A percentile compares a stretch with the other conserved stretches of the same genome.
Evolutionary conservation across 2,113 vertebrate genomes (phyloP).

Genomic region (Nycticebus coucang): DNA sequence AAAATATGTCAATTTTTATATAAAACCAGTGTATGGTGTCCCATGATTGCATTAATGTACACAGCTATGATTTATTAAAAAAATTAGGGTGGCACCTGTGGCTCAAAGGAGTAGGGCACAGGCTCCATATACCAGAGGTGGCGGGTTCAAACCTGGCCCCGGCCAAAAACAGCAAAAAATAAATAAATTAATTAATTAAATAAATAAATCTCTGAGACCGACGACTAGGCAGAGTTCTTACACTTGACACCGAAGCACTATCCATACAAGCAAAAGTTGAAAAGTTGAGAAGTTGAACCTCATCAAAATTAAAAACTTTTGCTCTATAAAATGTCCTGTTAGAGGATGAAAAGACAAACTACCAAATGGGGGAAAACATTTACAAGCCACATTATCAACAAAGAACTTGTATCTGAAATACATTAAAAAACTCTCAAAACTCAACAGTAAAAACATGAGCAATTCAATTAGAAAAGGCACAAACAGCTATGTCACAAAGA

Average conservation of each 20-base stretch:
- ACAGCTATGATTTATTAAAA: no score
- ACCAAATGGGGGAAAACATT: background rate
- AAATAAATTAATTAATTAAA: no score
- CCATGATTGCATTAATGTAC: no score
- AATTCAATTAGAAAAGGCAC: constrained; percentile 3
- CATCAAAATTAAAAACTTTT: constrained; percentile 1
- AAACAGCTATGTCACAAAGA: background rate
- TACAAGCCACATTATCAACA: background rate
- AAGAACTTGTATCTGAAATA: constrained; percentile 15
- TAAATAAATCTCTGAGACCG: background rate
- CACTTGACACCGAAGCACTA: background rate
- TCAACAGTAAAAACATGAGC: background rate
- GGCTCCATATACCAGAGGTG: no score
- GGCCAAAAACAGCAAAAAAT: no score
- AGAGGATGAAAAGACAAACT: constrained; percentile 11
- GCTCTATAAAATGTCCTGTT: background rate
- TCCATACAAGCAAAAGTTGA: background rate
- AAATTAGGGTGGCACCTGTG: no score
- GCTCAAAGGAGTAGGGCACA: no score
- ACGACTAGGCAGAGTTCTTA: background rate
- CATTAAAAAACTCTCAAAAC: constrained; percentile 8
- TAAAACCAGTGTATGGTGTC: no score
- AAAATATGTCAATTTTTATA: no score
- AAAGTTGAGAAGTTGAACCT: background rate
- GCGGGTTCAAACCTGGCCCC: no score